Evolutionary conservation across 2,113 vertebrate species (phyloP), one percentile per base, ranked within the genome.

Genomic region (Sinocyclocheilus anophthalmus): DNA sequence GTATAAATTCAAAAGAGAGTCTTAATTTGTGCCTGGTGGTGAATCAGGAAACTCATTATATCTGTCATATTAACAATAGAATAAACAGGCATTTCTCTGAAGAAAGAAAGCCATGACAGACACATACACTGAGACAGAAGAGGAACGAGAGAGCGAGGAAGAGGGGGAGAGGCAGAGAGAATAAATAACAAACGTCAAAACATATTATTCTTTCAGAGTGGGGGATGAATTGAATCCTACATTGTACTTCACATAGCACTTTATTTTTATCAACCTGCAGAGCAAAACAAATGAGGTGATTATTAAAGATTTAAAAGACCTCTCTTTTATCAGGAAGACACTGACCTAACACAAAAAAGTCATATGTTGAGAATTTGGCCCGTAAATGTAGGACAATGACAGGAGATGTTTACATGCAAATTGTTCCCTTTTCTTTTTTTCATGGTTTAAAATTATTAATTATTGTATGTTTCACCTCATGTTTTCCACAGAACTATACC

Each of bases 61-160:
- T 93, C 92, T 95, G 94, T 94, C 93, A 94, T 91, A 91, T 94
- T 94, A 93, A 95, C 93, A 94, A 95, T 93, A 90, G 92, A 85
- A 85, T 80, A 77, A 87, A 89, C 89, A 84, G 86, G 88, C 79
- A 89, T 90, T 89, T 84, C 79, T 88, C 61, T 30, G 63, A 78
- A 85, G 86, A 86, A 88, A 88, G 48, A 86, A 77, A 87, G 70
- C 69, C 53, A 39, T 93, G 89, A 91, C 81, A 93, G 92, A 91
- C 89, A 87, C 80, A 91, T 88, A 91, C 85, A 42, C 50, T 42
- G 90, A 89, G 88, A 79, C 30, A 65, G 53, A 13, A 79, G 20
- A 75, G 77, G 22, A 69, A 33, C 26, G 26, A 70, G 76, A 33
- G 42, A 86, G 85, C 87, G 24, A 89, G 86, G 89, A 83, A 83